These are phyloP conservation scores for Yponomeuta cagnagella DNA, from an alignment of 2,888 invertebrate genomes.

Conservation along the genomic window DNA sequence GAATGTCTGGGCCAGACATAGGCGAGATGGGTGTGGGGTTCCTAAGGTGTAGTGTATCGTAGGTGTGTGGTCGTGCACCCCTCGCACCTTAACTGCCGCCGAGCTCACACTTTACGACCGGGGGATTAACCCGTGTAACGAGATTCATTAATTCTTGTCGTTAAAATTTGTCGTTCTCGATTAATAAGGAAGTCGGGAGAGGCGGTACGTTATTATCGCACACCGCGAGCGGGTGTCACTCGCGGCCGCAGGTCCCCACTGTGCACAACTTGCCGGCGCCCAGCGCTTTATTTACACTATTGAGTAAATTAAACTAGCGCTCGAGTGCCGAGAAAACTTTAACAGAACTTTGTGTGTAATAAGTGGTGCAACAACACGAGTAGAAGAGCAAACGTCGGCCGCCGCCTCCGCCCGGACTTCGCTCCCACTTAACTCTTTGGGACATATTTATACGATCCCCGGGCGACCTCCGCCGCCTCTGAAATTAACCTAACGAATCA, in stretches of 20 bases:
- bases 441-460: slow-evolving; percentile 77
- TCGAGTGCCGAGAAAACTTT: slow-evolving; percentile 73
- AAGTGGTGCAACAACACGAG: slow-evolving; percentile 77
- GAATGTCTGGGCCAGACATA: not conserved
- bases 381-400: slow-evolving; percentile 76
- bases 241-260: slow-evolving; percentile 46
- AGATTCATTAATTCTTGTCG: slow-evolving; percentile 78
- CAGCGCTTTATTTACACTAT: slow-evolving; percentile 75
- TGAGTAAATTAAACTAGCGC: slow-evolving; percentile 76
- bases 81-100: slow-evolving; percentile 65
- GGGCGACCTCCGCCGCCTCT: slow-evolving; percentile 63
- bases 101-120: slow-evolving; percentile 72
- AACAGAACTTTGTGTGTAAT: slow-evolving; percentile 76
- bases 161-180: slow-evolving; percentile 78
- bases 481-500: slow-evolving; percentile 72
- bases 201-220: slow-evolving; percentile 70
- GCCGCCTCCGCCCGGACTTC: slow-evolving; percentile 71
- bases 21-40: not conserved
- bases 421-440: slow-evolving; percentile 75
- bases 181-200: slow-evolving; percentile 73
- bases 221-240: slow-evolving; percentile 45
- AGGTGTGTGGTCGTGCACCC: slow-evolving; percentile 40
- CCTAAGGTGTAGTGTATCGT: slow-evolving; percentile 23
- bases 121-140: slow-evolving; percentile 77
- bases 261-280: slow-evolving; percentile 70